Base-by-base conservation (phyloP, 2,797 vertebrate genomes). In the Fistularia commersonii region DNA sequence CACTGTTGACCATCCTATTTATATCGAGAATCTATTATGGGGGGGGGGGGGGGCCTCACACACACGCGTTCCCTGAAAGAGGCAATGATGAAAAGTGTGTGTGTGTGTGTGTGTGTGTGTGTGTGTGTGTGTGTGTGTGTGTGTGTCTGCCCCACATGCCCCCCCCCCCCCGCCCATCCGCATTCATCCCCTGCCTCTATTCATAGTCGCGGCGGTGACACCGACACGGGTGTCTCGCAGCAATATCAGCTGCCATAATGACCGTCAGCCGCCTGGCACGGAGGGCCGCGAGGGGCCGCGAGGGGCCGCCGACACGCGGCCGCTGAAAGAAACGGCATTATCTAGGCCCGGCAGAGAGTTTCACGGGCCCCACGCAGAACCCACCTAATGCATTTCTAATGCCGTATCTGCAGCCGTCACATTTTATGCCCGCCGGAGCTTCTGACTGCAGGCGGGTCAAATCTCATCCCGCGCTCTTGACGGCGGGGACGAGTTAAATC, bases 371-470 rank as follows among this genome's bases (percentile, higher is more conserved):
- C 64, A 43, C 57, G 66, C 67, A 72, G 72, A 74, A 74, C 57
- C 54, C 59, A 68, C 52, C 66, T 75, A 51, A 81, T 77, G 69
- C 74, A 74, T 77, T 77, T 69, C 57, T 74, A 64, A 79, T 79
- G 67, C 70, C 48, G 1, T 57, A 68, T 71, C 69, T 3, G 52
- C 54, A 23, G 32, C 49, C 2, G 71, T 76, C 54, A 7, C 57
- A 48, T 51, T 59, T 51, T 15, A 1, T 9, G 59, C 37, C 32
- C 0, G 6, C 45, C 10, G 1, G 41, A 7, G 23, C 43, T 32
- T 67, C 44, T 63, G 69, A 67, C 56, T 62, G 45, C 67, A 64
- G 43, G 72, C 14, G 51, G 64, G 66, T 39, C 32, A 44, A 47
- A 63, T 35, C 49, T 63, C 57, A 76, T 73, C 61, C 59, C 49